phyloP scores from a whole-genome alignment of 2,797 vertebrate species.

The Pyrocephalus nanus region DNA sequence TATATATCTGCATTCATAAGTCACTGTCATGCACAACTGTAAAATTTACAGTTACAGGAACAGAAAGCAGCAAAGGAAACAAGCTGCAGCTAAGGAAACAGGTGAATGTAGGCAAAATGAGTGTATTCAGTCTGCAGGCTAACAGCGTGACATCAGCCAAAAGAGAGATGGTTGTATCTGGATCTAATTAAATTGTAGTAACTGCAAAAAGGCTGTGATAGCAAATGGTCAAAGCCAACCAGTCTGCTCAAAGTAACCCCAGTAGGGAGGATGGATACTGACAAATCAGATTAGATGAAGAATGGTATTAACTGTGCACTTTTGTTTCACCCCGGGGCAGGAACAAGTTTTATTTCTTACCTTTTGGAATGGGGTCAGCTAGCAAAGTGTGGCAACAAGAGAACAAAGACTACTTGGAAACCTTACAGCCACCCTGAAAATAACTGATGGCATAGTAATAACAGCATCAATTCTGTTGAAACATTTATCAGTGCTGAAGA shows the following conservation, averaged over 20 bases:
- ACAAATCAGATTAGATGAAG: background rate
- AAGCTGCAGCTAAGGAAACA: background rate
- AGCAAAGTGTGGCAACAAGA: background rate
- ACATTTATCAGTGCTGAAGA: background rate
- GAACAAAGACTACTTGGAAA: background rate
- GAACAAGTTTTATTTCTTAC: background rate
- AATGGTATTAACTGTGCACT: background rate
- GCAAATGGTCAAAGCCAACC: background rate
- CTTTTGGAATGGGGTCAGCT: conserved; percentile 12
- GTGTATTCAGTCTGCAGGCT: background rate
- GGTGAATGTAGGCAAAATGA: background rate
- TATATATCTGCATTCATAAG: background rate
- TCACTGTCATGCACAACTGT: background rate
- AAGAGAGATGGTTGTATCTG: background rate
- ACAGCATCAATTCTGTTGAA: background rate
- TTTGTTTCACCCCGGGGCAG: background rate
- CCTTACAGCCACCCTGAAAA: background rate
- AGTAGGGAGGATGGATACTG: background rate
- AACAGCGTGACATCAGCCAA: background rate
- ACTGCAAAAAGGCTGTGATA: background rate
- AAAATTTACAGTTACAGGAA: background rate
- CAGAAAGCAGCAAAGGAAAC: background rate
- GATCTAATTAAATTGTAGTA: background rate
- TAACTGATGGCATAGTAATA: background rate
- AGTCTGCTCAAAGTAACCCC: background rate